Conservation (phyloP, 2,888 invertebrate species). For the Macrophya alboannulata region DNA sequence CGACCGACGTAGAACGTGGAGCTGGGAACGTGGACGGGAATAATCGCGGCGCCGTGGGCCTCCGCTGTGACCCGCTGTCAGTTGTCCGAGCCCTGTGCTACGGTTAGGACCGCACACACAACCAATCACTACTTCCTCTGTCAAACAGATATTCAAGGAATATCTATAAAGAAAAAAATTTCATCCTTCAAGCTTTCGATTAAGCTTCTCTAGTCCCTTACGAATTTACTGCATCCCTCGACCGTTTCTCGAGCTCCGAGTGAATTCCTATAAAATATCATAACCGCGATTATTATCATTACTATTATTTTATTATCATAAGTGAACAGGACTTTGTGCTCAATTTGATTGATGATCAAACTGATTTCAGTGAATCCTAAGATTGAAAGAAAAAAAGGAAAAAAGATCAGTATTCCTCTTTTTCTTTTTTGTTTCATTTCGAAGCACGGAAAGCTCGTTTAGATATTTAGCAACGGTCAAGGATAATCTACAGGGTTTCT, state of each 20-base stretch:
- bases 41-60: slow-evolving; percentile 70
- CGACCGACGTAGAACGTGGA: slow-evolving; percentile 68
- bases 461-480: background rate
- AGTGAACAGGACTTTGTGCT: slow-evolving; percentile 3
- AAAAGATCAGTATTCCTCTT: background rate
- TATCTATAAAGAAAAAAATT: background rate
- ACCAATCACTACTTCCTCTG: slow-evolving; percentile 37
- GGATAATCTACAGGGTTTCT: background rate
- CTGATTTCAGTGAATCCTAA: background rate
- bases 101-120: slow-evolving; percentile 77
- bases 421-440: background rate
- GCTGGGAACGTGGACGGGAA: slow-evolving; percentile 39
- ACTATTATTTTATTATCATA: background rate
- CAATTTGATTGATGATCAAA: background rate
- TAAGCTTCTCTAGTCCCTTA: background rate
- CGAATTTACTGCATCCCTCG: background rate
- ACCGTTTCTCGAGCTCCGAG: background rate
- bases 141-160: background rate
- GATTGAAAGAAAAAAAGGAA: background rate
- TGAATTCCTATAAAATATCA: background rate
- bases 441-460: background rate
- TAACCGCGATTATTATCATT: no score
- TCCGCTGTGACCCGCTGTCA: slow-evolving; percentile 78
- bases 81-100: slow-evolving; percentile 80
- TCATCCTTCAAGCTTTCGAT: background rate